Evolutionary conservation across 2,113 vertebrate species (phyloP).

Genomic region (Coryphaenoides rupestris): DNA sequence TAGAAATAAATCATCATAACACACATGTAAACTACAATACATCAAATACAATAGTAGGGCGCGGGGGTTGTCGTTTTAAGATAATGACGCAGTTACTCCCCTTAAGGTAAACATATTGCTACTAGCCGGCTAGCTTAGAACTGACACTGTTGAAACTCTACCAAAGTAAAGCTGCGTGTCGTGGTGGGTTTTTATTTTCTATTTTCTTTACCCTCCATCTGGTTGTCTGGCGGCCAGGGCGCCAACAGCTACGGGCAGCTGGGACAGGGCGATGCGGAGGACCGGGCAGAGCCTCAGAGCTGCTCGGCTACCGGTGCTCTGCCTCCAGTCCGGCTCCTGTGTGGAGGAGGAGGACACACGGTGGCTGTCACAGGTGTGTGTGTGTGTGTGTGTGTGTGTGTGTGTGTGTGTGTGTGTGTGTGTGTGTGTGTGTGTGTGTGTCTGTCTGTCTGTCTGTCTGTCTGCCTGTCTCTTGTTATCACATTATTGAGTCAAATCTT

Average conservation of each 20-base stretch:
- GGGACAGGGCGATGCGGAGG: slow-evolving; percentile 82
- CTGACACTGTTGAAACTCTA: not conserved
- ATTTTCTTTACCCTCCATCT: not conserved
- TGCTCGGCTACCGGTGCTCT: slow-evolving; percentile 39
- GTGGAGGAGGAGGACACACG: slow-evolving; percentile 88
- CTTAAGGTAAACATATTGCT: not conserved
- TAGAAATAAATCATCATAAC: not conserved
- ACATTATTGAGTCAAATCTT: too few species aligned
- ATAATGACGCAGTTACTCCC: not conserved
- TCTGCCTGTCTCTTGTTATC: too few species aligned
- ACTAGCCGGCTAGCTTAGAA: not conserved
- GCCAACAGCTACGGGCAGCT: slow-evolving; percentile 93
- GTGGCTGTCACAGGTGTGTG: slow-evolving; percentile 78
- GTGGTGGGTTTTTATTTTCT: not conserved
- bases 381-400: too few species aligned
- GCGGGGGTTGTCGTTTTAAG: not conserved
- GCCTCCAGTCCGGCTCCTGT: slow-evolving; percentile 55
- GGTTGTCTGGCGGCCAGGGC: slow-evolving; percentile 70
- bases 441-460: too few species aligned
- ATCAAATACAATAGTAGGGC: not conserved
- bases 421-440: too few species aligned
- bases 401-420: too few species aligned
- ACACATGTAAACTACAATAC: not conserved
- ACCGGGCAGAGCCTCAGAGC: slow-evolving; percentile 69
- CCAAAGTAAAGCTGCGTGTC: not conserved